Base-by-base conservation (phyloP, 1,140 invertebrate species). In the Bathynomus jamesi region DNA sequence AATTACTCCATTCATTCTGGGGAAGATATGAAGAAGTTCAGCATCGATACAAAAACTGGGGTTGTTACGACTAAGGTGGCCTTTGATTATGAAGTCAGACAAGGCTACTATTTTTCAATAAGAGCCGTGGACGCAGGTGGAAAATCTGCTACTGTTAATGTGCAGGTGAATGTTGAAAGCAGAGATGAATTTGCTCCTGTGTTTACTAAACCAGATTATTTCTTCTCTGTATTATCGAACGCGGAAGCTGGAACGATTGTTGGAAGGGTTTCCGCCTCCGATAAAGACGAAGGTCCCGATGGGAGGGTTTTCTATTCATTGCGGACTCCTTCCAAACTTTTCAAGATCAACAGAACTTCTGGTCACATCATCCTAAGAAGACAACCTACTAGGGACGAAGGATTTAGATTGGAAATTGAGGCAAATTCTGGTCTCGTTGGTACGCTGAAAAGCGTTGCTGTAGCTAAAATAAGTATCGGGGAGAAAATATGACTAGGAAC, bases 131-230 rank as follows among this genome's bases (percentile, higher is more conserved):
- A 98, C 82, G 82, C 87, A 62, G 95, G 93, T 24, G 93, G 92
- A 0, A 87, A 88, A 80, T 86, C 84, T 28, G 87, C 91, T 0
- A 87, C 86, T 8, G 91, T 93, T 0, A 87, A 88, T 78, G 92
- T 96, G 0, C 85, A 89, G 67, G 87, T 98, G 0, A 90, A 94
- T 80, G 89, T 98, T 71, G 90, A 94, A 78, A 94, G 94, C 67
- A 86, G 89, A 74, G 95, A 98, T 82, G 95, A 98, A 82, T 97
- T 91, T 82, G 88, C 90, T 80, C 95, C 95, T 0, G 90, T 91
- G 76, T 97, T 98, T 79, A 90, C 89, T 0, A 90, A 95, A 79
- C 86, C 89, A 67, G 90, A 90, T 1, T 99, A 98, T 81, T 87
- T 88, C 72, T 97, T 97, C 81, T 83, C 85, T 4, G 84, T 94